Percentiles rank a stretch among this genome's conserved stretches.
These are phyloP conservation scores for Dexiosoma caninum DNA, from an alignment of 2,888 invertebrate species.

Conservation along the genomic window DNA sequence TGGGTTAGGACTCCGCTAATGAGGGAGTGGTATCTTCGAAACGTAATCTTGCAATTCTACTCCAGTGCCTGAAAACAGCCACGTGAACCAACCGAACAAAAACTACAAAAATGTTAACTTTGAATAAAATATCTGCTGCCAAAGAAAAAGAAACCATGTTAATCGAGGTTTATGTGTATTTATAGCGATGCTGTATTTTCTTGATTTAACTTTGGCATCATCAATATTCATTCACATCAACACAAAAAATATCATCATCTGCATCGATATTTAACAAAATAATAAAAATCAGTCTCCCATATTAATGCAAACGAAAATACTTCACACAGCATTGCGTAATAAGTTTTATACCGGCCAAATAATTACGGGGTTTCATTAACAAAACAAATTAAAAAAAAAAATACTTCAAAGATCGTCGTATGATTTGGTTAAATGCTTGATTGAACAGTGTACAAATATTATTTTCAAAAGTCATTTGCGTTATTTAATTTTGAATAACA, in stretches of 20 bases:
- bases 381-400: neutral
- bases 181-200: neutral
- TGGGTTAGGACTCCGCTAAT: no score
- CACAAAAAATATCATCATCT: neutral
- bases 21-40: no score
- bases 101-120: no score
- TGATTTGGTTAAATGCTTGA: neutral
- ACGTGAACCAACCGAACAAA: no score
- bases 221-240: neutral
- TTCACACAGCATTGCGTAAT: conserved; percentile 48
- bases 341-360: conserved; percentile 20
- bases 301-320: conserved; percentile 9
- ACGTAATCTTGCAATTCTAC: no score
- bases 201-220: neutral
- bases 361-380: conserved; percentile 52
- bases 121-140: no score
- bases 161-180: neutral
- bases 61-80: no score
- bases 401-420: neutral
- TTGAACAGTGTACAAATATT: neutral
- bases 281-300: neutral
- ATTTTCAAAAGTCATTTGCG: neutral
- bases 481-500: neutral
- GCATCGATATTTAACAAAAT: conserved; percentile 14
- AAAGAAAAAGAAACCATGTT: no score